Conservation (phyloP, 2,113 vertebrate genomes). For the Grus americana region DNA sequence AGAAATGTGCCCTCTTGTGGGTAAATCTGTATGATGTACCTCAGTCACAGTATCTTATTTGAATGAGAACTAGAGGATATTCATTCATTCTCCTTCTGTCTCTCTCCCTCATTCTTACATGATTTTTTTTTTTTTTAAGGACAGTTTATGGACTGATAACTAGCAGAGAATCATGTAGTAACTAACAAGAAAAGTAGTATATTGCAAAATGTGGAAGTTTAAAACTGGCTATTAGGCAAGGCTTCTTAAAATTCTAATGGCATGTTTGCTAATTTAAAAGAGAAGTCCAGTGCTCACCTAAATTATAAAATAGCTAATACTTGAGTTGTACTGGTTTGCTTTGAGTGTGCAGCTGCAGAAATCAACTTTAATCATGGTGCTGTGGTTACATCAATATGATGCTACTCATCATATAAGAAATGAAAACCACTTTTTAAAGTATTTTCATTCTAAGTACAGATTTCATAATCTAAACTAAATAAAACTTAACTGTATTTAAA, state of each 20-base stretch:
- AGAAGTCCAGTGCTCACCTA: background rate
- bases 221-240: background rate
- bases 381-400: background rate
- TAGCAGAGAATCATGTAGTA: background rate
- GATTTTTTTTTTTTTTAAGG: background rate
- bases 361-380: background rate
- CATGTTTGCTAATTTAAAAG: background rate
- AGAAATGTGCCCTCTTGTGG: constrained; percentile 45
- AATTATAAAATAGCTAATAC: background rate
- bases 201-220: background rate
- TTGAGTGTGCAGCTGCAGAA: background rate
- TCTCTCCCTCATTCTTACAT: background rate
- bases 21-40: background rate
- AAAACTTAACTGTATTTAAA: background rate
- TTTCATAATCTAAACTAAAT: background rate
- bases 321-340: background rate
- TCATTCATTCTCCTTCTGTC: background rate
- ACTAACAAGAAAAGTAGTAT: background rate
- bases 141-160: background rate
- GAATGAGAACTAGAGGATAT: background rate
- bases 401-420: background rate
- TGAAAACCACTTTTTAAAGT: background rate
- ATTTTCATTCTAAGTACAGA: background rate
- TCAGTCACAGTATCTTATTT: background rate
- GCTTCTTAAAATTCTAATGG: background rate